Evolutionary conservation across 2,113 vertebrate species (phyloP).

Genomic region (Enhydra lutris): DNA sequence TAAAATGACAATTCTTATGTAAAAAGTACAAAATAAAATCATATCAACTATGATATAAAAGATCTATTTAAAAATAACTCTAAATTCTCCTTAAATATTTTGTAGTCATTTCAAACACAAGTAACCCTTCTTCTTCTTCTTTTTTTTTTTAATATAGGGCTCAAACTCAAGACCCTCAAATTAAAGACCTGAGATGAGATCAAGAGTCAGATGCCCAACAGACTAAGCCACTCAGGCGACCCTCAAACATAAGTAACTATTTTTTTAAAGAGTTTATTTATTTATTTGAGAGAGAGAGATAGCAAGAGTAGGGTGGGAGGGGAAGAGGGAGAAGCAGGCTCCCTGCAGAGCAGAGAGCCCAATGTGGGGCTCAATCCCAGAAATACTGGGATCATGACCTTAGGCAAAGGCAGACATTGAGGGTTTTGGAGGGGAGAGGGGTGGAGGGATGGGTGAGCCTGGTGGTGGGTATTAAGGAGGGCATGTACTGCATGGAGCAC

Average conservation of each 20-base stretch:
- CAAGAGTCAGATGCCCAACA: neutral
- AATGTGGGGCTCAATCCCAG: neutral
- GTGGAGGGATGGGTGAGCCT: no score
- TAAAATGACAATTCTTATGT: neutral
- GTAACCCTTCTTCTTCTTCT: neutral
- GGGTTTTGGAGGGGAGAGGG: no score
- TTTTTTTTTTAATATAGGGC: neutral
- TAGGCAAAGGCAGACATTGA: neutral
- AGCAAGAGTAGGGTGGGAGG: neutral
- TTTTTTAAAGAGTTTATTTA: neutral
- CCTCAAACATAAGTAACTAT: neutral
- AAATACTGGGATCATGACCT: neutral
- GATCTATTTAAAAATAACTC: neutral
- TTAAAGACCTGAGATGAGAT: neutral
- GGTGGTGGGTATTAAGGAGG: no score
- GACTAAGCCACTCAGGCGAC: neutral
- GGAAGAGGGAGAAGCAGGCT: neutral
- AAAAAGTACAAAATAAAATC: neutral
- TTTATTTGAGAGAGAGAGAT: neutral
- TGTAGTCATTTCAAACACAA: neutral
- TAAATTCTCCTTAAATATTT: neutral
- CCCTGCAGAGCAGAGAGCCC: neutral
- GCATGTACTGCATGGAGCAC: no score
- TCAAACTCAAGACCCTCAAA: neutral
- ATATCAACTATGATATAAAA: neutral